Evolutionary conservation across 2,113 vertebrate species (phyloP), one percentile per base, ranked within the genome.

Genomic region (Motacilla alba): DNA sequence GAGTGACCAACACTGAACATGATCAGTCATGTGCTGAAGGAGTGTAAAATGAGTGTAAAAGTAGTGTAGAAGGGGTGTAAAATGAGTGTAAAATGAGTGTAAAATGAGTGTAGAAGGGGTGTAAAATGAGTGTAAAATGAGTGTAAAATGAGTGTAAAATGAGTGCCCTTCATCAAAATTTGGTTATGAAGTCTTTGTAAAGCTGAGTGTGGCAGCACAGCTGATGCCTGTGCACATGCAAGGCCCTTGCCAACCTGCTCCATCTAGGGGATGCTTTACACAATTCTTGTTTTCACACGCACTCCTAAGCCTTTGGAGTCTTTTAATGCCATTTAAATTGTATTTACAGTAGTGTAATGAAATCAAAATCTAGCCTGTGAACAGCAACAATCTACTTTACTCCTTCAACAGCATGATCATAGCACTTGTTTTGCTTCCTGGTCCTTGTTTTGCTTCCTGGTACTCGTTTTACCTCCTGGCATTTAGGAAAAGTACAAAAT

Each of bases 251-350:
- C 93, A 89, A 75, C 60, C 92, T 93, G 90, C 88, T 97, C 94
- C 96, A 96, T 53, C 90, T 94, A 93, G 93, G 92, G 95, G 90
- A 80, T 68, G 76, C 53, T 96, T 83, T 7, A 7, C 73, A 62
- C 58, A 89, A 28, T 56, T 90, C 50, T 6, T 43, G 19, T 58
- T 88, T 62, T 17, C 55, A 64, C 18, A 0, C 2, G 7, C 6
- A 3, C 49, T 88, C 56, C 70, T 26, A 20, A 80, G 50, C 27
- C 39, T 79, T 76, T 76, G 13, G 74, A 69, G 62, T 44, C 41
- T 69, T 90, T 74, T 46, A 91, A 72, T 28, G 8, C 15, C 10
- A 7, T n/a, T 41, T 70, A 74, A 72, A 52, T 67, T 17, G 26
- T n/a, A 63, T 77, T 88, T 78, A 30, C 17, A 5, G n/a, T 6